Base-by-base conservation (phyloP, 2,888 invertebrate genomes). In the Drosophila sordidula region DNA sequence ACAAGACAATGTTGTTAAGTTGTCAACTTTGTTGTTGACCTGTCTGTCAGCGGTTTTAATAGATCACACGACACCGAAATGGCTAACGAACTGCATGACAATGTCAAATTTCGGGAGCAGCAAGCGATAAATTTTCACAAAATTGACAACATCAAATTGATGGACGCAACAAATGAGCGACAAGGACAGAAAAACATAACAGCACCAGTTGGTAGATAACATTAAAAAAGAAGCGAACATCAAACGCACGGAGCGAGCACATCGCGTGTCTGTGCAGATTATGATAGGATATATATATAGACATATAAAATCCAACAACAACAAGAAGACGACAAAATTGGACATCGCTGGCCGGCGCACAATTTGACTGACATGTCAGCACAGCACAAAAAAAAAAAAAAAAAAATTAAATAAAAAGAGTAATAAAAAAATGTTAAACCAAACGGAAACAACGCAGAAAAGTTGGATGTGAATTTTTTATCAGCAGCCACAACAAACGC, bases 141-240 rank as follows among this genome's bases (percentile, higher is more conserved):
- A 89, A 89, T 87, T 86, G 87, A 87, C 89, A 89, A 87, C 81
- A 86, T 79, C 84, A 82, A 84, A 82, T 82, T 88, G 83, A 84
- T 88, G 87, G 88, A 59, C 69, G 75, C 76, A 70, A 59, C 78
- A 81, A 80, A 77, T 85, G 81, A 84, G 65, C 55, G 62, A 78
- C 59, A 68, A 49, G 51, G 55, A 56, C 36, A 45, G 45, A 42
- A 50, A 42, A 73, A 52, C 29, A 54, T 47, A 61, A 42, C 45
- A 38, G 41, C 38, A 70, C 78, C 70, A 65, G 36, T 46, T 56
- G 25, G 58, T 61, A 70, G 82, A 82, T 81, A 88, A 82, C 71
- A 68, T 74, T 75, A 68, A 83, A 70, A 80, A 87, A 34, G 34
- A 80, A 67, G 32, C 16, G 47, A 51, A 44, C 52, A 63, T 22